phyloP scores from a whole-genome alignment of 2,888 invertebrate genomes.

The Rapana venosa region DNA sequence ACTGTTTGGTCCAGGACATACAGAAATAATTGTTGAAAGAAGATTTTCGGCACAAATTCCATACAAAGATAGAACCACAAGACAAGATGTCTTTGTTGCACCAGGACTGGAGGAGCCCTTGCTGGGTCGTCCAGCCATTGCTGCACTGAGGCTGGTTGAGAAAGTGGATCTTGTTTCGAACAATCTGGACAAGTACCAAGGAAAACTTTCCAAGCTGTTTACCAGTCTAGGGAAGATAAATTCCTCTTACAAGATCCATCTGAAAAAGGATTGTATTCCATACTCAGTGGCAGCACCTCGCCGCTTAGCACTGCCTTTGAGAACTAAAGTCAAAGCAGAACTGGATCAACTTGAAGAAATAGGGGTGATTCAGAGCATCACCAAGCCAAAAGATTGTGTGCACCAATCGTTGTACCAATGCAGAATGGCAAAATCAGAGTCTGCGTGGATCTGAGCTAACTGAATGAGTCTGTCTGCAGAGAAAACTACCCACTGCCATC shows the following conservation, averaged over 20 bases:
- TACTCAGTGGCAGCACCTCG: slow-evolving; percentile 28
- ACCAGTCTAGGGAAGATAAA: background rate
- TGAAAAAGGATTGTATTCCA: slow-evolving; percentile 18
- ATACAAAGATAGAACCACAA: background rate
- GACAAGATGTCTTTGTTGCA: slow-evolving; percentile 7
- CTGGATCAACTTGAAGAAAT: slow-evolving; percentile 20
- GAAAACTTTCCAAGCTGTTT: background rate
- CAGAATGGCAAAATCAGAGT: background rate
- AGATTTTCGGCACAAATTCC: background rate
- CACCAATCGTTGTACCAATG: background rate
- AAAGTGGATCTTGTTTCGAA: background rate
- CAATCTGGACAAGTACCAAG: background rate
- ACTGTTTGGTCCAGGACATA: background rate
- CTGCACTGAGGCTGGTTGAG: slow-evolving; percentile 8
- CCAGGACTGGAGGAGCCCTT: background rate
- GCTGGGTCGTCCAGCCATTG: background rate
- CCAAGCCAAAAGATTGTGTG: slow-evolving; percentile 6
- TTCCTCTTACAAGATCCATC: slow-evolving; percentile 19
- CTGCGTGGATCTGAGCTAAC: background rate
- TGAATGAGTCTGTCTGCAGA: background rate
- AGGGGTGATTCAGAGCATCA: slow-evolving; percentile 4
- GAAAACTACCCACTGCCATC: slow-evolving; percentile 18
- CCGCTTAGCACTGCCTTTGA: slow-evolving; percentile 25
- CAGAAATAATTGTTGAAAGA: background rate
- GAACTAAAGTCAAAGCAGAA: slow-evolving; percentile 18